Evolutionary conservation across 2,888 invertebrate genomes (phyloP).

Genomic region (Brachycybe producta): DNA sequence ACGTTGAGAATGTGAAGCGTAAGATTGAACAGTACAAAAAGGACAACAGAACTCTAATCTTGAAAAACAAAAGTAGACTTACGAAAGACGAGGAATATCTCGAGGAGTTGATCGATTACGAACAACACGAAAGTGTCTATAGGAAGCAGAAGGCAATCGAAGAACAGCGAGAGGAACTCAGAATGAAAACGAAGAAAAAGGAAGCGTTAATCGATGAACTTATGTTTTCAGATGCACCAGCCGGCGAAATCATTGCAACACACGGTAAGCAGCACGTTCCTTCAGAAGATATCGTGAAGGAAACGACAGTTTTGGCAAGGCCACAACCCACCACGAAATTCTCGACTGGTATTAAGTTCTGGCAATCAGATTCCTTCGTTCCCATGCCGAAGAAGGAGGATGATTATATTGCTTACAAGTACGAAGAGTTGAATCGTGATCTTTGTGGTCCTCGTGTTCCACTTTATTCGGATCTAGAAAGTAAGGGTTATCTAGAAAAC

Average conservation of each 20-base stretch:
- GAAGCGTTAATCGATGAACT: slow-evolving; percentile 89
- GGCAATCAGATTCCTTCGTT: slow-evolving; percentile 49
- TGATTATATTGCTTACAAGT: slow-evolving; percentile 55
- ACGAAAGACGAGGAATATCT: slow-evolving; percentile 69
- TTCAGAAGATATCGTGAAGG: slow-evolving; percentile 51
- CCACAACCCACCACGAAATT: slow-evolving; percentile 51
- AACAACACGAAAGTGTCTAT: slow-evolving; percentile 51
- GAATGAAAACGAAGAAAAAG: slow-evolving; percentile 69
- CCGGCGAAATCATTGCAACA: slow-evolving; percentile 69
- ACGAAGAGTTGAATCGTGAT: slow-evolving; percentile 46
- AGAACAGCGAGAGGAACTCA: slow-evolving; percentile 51
- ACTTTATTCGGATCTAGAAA: slow-evolving; percentile 45
- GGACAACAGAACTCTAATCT: slow-evolving; percentile 53
- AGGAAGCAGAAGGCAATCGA: slow-evolving; percentile 56
- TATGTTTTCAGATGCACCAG: slow-evolving; percentile 82
- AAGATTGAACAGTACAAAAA: slow-evolving; percentile 80
- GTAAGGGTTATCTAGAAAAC: slow-evolving; percentile 56
- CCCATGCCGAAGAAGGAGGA: slow-evolving; percentile 60
- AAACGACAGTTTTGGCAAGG: slow-evolving; percentile 60
- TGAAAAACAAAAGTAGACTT: slow-evolving; percentile 44
- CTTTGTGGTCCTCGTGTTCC: slow-evolving; percentile 65
- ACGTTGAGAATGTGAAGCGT: slow-evolving; percentile 75
- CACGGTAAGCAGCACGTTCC: slow-evolving; percentile 50
- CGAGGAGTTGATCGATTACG: slow-evolving; percentile 60
- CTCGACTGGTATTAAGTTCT: slow-evolving; percentile 74